phyloP scores from a whole-genome alignment of 2,888 invertebrate species.

The Abrostola tripartita region DNA sequence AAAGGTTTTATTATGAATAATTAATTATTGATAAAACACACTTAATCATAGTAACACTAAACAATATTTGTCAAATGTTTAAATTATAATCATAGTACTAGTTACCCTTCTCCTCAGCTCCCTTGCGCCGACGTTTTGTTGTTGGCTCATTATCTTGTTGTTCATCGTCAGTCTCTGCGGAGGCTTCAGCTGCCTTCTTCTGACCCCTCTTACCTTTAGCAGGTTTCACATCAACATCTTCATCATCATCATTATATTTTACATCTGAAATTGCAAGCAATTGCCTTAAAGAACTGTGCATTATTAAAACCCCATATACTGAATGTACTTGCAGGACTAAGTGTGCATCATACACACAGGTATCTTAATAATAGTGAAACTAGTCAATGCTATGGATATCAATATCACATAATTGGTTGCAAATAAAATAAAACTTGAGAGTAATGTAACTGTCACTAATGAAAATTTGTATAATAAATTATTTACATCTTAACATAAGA shows the following conservation, averaged over 20 bases:
- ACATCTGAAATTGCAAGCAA: constrained; percentile 61
- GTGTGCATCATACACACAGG: no score
- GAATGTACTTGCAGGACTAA: no score
- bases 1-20: constrained; percentile 80
- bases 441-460: constrained; percentile 61
- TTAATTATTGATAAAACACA: constrained; percentile 74
- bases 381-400: no score
- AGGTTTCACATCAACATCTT: constrained; percentile 70
- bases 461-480: neutral
- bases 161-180: constrained; percentile 66
- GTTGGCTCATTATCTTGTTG: constrained; percentile 73
- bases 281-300: no score
- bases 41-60: constrained; percentile 75
- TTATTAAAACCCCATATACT: no score
- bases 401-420: no score
- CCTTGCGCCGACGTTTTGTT: constrained; percentile 79
- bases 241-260: constrained; percentile 71
- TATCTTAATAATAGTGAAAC: no score
- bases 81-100: constrained; percentile 72
- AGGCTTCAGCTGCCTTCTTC: constrained; percentile 72
- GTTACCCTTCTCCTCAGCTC: constrained; percentile 83
- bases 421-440: no score
- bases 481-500: constrained; percentile 2
- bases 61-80: constrained; percentile 71
- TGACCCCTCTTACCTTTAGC: constrained; percentile 76